A percentile compares a stretch with the other conserved stretches of the same genome.
phyloP scores from a whole-genome alignment of 1,140 invertebrate species.

The Orius laevigatus region DNA sequence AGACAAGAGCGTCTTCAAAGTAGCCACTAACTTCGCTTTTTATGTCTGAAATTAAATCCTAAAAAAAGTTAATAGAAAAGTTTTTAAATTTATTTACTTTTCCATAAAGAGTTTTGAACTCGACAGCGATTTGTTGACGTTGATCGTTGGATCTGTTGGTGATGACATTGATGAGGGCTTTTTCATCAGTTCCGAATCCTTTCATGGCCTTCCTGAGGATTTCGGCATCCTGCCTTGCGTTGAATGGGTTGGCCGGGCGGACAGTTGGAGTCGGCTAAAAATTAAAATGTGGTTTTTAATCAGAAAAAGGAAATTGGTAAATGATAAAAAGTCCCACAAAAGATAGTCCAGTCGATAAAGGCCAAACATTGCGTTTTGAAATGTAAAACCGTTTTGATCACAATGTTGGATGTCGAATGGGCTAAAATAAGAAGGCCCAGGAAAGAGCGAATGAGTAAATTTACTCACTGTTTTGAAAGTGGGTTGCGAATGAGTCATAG shows the following conservation, averaged over 20 bases:
- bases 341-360: too few relatives aligned
- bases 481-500: background rate
- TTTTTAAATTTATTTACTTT: conserved; percentile 39
- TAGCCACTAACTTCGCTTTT: conserved; percentile 82
- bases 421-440: too few relatives aligned
- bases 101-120: conserved; percentile 68
- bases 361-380: too few relatives aligned
- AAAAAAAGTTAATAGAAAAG: conserved; percentile 21
- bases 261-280: conserved; percentile 43
- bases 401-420: too few relatives aligned
- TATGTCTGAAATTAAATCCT: conserved; percentile 79
- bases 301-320: too few relatives aligned
- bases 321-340: too few relatives aligned
- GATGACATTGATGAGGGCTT: conserved; percentile 60
- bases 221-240: conserved; percentile 59
- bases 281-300: too few relatives aligned
- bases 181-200: conserved; percentile 71
- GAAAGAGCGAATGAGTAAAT: too few relatives aligned
- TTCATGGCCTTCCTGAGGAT: conserved; percentile 72
- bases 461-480: too few relatives aligned
- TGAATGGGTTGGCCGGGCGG: conserved; percentile 38
- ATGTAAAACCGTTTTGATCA: too few relatives aligned
- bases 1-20: conserved; percentile 73
- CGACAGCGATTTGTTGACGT: conserved; percentile 48
- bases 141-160: conserved; percentile 55